These are phyloP conservation scores for Amiota mariae DNA, from an alignment of 2,888 invertebrate species.

Conservation along the genomic window DNA sequence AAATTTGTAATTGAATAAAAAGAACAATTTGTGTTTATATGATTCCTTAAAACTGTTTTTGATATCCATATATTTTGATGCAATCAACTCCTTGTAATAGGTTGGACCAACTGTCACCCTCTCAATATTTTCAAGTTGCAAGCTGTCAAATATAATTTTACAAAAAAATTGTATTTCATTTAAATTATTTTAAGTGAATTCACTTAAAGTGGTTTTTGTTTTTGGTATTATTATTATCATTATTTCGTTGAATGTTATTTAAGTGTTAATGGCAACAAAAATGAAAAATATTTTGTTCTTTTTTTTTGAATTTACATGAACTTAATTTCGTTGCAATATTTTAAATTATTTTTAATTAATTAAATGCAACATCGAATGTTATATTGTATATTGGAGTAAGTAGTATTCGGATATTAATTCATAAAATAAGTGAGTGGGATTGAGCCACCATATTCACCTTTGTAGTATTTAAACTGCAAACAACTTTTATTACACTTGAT, in stretches of 20 bases:
- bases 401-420: too few relatives aligned
- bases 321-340: not conserved
- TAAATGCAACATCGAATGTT: not conserved
- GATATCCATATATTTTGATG: too few relatives aligned
- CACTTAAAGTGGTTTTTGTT: not conserved
- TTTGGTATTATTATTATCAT: too few relatives aligned
- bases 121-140: not conserved
- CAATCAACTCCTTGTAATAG: too few relatives aligned
- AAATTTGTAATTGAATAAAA: not conserved
- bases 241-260: not conserved
- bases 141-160: slow-evolving; percentile 2
- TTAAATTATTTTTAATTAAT: slow-evolving; percentile 14
- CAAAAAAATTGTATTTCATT: slow-evolving; percentile 24
- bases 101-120: not conserved
- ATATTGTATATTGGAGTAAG: too few relatives aligned
- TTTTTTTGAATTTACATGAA: too few relatives aligned
- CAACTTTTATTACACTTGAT: too few relatives aligned
- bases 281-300: too few relatives aligned
- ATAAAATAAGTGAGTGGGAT: too few relatives aligned
- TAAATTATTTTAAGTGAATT: slow-evolving; percentile 45
- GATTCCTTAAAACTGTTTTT: too few relatives aligned
- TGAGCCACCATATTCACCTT: too few relatives aligned
- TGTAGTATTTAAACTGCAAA: too few relatives aligned
- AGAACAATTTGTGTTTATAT: not conserved
- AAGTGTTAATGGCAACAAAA: slow-evolving; percentile 1